Evolutionary conservation across 2,113 vertebrate genomes (phyloP).

Genomic region (Cervus canadensis): DNA sequence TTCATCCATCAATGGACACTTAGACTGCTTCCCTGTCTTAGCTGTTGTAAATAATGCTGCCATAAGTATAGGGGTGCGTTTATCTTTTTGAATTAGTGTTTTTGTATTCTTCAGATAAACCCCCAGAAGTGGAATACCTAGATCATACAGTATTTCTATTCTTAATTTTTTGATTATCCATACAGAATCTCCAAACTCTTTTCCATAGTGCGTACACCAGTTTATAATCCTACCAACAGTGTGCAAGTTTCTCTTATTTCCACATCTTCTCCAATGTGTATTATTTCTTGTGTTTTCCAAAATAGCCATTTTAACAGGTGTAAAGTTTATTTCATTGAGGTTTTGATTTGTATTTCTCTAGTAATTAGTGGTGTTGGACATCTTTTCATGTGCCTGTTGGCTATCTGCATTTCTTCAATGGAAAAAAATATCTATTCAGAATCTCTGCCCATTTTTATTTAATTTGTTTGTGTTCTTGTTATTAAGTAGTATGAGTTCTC

Average conservation of each 20-base stretch:
- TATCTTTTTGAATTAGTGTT: not conserved
- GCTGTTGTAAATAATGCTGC: not conserved
- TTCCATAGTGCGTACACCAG: not conserved
- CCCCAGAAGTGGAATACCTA: not conserved
- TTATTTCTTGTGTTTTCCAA: not conserved
- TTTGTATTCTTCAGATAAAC: not conserved
- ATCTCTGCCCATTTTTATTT: not conserved
- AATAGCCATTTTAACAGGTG: not conserved
- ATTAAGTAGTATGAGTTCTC: not conserved
- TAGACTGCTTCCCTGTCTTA: not conserved
- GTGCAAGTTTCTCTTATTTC: not conserved
- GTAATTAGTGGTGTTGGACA: not conserved
- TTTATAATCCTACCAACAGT: not conserved
- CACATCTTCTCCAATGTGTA: not conserved
- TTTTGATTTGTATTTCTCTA: not conserved
- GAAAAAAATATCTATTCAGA: not conserved
- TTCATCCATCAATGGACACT: not conserved
- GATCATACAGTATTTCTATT: not conserved
- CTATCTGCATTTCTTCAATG: not conserved
- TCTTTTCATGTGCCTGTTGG: not conserved
- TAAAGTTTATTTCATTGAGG: not conserved
- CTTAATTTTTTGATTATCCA: not conserved
- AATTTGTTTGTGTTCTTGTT: not conserved
- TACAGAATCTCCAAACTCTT: not conserved
- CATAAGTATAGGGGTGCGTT: not conserved